Conservation (phyloP, 64 coral and sea anemone species). For the Stichodactyla mertensii region DNA sequence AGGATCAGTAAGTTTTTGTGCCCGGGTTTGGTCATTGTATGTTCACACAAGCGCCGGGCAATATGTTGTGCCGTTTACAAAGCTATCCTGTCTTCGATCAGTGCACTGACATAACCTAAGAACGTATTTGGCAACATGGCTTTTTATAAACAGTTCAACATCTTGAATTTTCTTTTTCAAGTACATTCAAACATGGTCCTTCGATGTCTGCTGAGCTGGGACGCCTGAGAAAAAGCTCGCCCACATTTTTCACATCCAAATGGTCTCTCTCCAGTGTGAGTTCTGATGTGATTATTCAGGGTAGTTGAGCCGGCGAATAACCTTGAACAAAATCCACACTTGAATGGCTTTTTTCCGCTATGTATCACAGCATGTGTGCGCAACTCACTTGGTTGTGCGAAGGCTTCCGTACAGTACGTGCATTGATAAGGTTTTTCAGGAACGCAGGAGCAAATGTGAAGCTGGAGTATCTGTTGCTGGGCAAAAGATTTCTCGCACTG, state of each 20-base stretch:
- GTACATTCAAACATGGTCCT: slow-evolving; percentile 21
- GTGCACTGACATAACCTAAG: no score
- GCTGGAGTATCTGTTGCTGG: not conserved
- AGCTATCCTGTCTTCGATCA: no score
- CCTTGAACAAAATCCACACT: slow-evolving; percentile 22
- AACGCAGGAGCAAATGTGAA: not conserved
- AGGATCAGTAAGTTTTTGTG: no score
- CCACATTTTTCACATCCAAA: slow-evolving; percentile 58
- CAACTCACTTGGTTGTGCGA: slow-evolving; percentile 16
- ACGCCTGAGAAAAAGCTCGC: slow-evolving; percentile 28
- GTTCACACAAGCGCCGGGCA: no score
- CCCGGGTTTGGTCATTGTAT: no score
- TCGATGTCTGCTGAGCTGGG: slow-evolving; percentile 55
- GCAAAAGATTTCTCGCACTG: slow-evolving; percentile 59
- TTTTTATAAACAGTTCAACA: not conserved
- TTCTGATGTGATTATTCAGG: slow-evolving; percentile 31
- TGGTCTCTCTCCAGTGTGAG: slow-evolving; percentile 27
- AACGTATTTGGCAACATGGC: not conserved
- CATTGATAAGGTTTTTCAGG: slow-evolving; percentile 25
- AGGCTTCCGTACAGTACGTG: not conserved
- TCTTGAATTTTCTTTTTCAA: not conserved
- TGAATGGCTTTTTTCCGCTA: slow-evolving; percentile 30
- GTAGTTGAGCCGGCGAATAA: slow-evolving; percentile 5
- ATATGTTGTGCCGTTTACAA: no score
- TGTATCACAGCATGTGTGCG: slow-evolving; percentile 24